Conservation (phyloP, 2,797 vertebrate species). For the Tangara arthus region DNA sequence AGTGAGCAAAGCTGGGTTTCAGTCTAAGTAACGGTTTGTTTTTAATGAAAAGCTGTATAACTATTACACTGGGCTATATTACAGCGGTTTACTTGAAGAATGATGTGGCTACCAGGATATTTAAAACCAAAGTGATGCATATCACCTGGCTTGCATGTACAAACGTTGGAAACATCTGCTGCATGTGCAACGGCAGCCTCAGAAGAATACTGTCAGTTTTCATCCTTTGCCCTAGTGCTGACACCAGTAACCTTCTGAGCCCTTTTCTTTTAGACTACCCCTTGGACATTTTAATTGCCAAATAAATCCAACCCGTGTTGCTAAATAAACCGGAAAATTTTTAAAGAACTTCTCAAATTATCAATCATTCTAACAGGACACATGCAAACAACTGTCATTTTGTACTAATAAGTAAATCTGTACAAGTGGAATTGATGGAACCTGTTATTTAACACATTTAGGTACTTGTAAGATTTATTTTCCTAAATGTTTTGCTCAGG, state of each 20-base stretch:
- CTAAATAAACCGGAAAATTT: neutral
- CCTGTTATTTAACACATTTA: neutral
- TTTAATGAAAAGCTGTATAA: constrained; percentile 53
- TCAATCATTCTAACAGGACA: neutral
- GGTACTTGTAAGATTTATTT: neutral
- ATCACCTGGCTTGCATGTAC: constrained; percentile 35
- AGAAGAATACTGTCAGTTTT: constrained; percentile 8
- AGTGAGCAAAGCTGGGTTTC: constrained; percentile 81
- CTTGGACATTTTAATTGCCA: neutral
- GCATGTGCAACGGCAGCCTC: constrained; percentile 44
- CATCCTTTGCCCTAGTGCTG: neutral
- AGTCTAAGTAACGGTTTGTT: constrained; percentile 64
- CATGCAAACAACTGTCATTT: neutral
- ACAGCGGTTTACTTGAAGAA: constrained; percentile 56
- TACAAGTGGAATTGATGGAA: neutral
- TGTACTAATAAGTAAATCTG: neutral
- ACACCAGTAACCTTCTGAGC: neutral
- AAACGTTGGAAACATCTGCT: constrained; percentile 65
- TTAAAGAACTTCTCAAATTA: neutral
- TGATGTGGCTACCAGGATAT: constrained; percentile 65
- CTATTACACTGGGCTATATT: constrained; percentile 11
- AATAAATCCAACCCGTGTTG: neutral
- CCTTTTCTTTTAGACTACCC: neutral
- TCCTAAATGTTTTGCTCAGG: neutral
- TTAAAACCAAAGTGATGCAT: constrained; percentile 56